Evolutionary conservation across 2,888 invertebrate genomes (phyloP), one percentile per base, ranked within the genome.

Genomic region (Villa cingulata): DNA sequence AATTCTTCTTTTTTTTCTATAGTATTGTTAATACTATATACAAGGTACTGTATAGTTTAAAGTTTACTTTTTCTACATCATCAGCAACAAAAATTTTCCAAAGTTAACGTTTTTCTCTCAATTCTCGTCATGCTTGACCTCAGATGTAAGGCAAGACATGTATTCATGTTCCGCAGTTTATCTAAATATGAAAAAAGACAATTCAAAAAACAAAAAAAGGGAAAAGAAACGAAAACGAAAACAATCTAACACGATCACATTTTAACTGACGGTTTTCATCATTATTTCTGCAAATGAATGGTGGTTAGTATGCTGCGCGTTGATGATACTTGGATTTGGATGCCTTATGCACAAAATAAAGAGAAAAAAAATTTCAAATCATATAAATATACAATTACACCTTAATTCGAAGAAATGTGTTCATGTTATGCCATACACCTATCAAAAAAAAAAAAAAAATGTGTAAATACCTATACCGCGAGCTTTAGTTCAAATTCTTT

Each of bases 121-220:
- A 32, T 32, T 1, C 12, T 32, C 12, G 37, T 27, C 27, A 36
- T 23, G 29, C 23, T 36, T 46, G 46, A 46, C 46, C 46, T 46
- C 46, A 41, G 17, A 18, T 37, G 37, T 18, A 37, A 18, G 29
- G 29, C 29, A 29, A 29, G 29, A 32, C 29, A 32, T 32, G 29
- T 32, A 32, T 14, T 32, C 29, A 32, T 32, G 29, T 32, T 32
- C 12, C 12, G 29, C 12, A 32, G 6, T 37, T 37, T 18, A 37
- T 37, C 17, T 1, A 32, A 32, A 32, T 12, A 12, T 12, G 29
- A 12, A 14, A 5, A 32, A 12, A 32, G 12, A 12, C 9, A 12
- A 32, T 12, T 4, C 1, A 12, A 32, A 32, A 32, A 12, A 32
- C 9, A 32, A 12, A n/a, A n/a, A 32, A 32, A 32, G 12, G 12